Conservation (phyloP, 2,113 vertebrate species). For the Tringa solitaria region DNA sequence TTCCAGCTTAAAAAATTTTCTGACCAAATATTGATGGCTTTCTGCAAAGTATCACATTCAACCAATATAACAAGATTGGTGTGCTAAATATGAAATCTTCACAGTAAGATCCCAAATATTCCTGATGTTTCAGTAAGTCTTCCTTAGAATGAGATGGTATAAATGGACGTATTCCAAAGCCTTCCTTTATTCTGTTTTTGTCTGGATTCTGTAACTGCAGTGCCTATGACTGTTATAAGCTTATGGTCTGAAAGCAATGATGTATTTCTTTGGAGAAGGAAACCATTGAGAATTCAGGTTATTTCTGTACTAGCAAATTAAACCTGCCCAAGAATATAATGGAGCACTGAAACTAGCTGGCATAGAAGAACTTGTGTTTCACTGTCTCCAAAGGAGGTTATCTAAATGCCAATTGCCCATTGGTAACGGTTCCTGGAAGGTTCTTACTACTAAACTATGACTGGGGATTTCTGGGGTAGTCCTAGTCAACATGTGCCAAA, state of each 20-base stretch:
- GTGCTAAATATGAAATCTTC: not conserved
- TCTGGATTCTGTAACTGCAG: not conserved
- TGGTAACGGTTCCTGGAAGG: not conserved
- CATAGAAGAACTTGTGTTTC: not conserved
- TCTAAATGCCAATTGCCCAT: not conserved
- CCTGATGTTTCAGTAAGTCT: not conserved
- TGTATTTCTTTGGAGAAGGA: not conserved
- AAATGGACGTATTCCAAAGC: not conserved
- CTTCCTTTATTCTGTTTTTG: not conserved
- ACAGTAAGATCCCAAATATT: not conserved
- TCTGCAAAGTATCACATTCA: not conserved
- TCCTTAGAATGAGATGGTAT: not conserved
- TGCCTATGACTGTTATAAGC: not conserved
- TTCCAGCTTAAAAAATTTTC: not conserved
- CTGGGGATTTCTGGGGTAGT: not conserved
- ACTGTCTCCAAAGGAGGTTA: not conserved
- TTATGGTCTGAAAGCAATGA: not conserved
- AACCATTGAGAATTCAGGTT: not conserved
- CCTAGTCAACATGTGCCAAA: not conserved
- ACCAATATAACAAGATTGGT: not conserved
- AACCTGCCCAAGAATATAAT: not conserved
- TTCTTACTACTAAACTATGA: not conserved
- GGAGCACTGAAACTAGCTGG: not conserved
- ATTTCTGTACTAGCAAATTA: not conserved
- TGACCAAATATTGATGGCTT: not conserved